Evolutionary conservation across 2,888 invertebrate genomes (phyloP), one percentile per base, ranked within the genome.

Genomic region (Sympetrum striolatum): DNA sequence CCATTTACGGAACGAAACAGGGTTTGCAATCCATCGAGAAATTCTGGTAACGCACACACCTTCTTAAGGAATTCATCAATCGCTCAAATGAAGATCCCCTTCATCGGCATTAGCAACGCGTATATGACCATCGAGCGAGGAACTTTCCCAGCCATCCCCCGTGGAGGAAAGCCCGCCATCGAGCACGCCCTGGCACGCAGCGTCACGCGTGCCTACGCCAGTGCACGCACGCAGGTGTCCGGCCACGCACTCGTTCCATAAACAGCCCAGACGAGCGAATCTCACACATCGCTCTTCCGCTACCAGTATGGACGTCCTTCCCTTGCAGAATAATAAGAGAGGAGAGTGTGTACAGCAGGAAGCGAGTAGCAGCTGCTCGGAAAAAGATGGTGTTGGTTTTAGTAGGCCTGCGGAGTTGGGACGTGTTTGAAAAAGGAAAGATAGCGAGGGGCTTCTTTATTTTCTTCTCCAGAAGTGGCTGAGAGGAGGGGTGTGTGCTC

Each of bases 331-430:
- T 73, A 73, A 25, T 73, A 73, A 73, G 73, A 73, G 25, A 15
- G 25, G 73, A 1, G 73, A 73, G 73, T 25, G 81, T 53, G 14
- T 53, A 82, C 31, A 35, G 31, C 81, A 48, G 82, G 82, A 58
- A 82, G 58, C 31, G 82, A n/a, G 58, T 82, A 35, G 82, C 82
- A 82, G 82, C 82, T 82, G 82, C 53, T 31, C 5, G 82, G 31
- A 31, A 58, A 25, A 35, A 58, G 58, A 53, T 53, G 31, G 53
- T 82, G 82, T 82, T 82, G 82, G 82, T 82, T 73, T 82, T 35
- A 58, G 82, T 31, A 15, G 31, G 58, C 53, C 31, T 35, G 35
- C 35, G 3, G 58, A 53, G 12, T 22, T n/a, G 58, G 58, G 81
- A 53, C 44, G 53, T 25, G 73, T 73, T 73, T 73, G 31, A 73